Percentiles rank a stretch among this genome's conserved stretches.
Conservation (phyloP, 2,113 vertebrate genomes). For the Protobothrops mucrosquamatus region DNA sequence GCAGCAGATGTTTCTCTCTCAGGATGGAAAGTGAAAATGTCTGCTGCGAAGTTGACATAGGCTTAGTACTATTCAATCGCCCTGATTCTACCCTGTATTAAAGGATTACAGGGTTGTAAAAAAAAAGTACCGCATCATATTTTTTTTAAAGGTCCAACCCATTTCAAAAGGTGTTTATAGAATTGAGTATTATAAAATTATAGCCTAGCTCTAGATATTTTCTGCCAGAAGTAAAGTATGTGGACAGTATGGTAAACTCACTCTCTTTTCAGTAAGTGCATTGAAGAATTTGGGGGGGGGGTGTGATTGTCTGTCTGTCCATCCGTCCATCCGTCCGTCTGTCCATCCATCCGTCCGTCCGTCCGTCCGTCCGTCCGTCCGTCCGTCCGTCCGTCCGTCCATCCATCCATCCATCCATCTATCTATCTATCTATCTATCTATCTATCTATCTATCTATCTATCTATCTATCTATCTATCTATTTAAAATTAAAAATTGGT, state of each 20-base stretch:
- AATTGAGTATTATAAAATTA: not conserved
- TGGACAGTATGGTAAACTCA: not conserved
- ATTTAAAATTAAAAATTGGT: not conserved
- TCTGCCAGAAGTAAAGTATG: not conserved
- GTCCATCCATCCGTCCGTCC: not conserved
- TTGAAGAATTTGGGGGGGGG: not conserved
- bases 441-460: not conserved
- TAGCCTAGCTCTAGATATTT: not conserved
- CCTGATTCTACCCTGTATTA: no score
- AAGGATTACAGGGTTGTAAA: no score
- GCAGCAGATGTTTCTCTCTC: no score
- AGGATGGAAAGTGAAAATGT: no score
- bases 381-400: not conserved
- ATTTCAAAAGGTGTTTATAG: not conserved
- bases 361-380: rapidly evolving
- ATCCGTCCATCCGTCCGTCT: rapidly evolving
- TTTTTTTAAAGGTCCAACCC: not conserved
- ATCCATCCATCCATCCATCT: not conserved
- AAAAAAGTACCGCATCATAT: not conserved
- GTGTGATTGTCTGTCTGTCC: no score
- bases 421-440: rapidly evolving
- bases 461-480: not conserved
- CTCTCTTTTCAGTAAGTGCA: no score
- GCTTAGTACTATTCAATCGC: no score
- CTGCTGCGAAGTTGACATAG: no score